phyloP scores from a whole-genome alignment of 2,797 vertebrate species.

The Vireo griseus region DNA sequence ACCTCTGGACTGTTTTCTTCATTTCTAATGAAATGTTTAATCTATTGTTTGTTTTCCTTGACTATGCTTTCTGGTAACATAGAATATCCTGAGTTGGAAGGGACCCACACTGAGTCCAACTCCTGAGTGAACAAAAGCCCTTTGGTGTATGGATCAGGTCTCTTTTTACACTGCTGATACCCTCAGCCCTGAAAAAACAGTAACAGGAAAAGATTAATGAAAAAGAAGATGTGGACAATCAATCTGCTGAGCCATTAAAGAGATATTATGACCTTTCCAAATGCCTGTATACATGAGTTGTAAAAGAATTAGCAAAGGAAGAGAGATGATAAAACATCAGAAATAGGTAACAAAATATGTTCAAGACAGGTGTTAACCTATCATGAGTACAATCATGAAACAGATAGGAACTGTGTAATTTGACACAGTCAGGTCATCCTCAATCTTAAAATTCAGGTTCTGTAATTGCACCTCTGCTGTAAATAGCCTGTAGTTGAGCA shows the following conservation, averaged over 20 bases:
- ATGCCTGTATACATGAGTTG: background rate
- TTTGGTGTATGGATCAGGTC: background rate
- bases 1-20: background rate
- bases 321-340: background rate
- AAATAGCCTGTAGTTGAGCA: background rate
- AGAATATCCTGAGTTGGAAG: background rate
- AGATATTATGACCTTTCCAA: background rate
- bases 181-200: background rate
- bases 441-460: background rate
- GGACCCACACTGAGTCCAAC: background rate
- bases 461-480: background rate
- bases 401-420: background rate
- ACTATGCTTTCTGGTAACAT: background rate
- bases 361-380: background rate
- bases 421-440: background rate
- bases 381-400: background rate
- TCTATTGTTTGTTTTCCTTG: background rate
- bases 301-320: background rate
- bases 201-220: background rate
- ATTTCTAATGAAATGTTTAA: background rate
- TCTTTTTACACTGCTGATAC: background rate
- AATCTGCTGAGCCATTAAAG: background rate
- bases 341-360: background rate
- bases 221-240: background rate
- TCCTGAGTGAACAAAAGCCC: background rate